A percentile compares a stretch with the other conserved stretches of the same genome.
Conservation (phyloP, 1,140 invertebrate genomes). For the Cyrtorhinus lividipennis region DNA sequence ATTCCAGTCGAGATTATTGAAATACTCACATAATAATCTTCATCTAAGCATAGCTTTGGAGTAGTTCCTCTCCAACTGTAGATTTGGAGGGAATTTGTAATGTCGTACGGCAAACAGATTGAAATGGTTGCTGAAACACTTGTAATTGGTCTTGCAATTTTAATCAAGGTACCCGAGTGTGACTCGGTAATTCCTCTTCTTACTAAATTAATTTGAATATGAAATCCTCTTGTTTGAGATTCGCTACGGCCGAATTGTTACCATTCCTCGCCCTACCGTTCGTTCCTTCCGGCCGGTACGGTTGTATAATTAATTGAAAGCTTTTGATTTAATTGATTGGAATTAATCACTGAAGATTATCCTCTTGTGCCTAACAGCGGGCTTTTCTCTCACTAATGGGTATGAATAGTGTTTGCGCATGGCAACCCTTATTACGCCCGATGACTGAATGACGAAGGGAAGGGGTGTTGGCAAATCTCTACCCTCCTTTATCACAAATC, state of each 20-base stretch:
- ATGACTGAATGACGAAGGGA: not conserved
- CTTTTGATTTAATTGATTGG: slow-evolving; percentile 14
- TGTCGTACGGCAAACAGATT: not conserved
- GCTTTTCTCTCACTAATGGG: not conserved
- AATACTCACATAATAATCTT: too few species aligned
- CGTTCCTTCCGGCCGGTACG: not conserved
- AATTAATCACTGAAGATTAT: slow-evolving; percentile 13
- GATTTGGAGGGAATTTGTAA: too few species aligned
- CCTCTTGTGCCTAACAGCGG: not conserved
- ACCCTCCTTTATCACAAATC: too few species aligned
- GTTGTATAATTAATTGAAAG: slow-evolving; percentile 7
- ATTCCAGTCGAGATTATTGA: too few species aligned
- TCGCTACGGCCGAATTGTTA: not conserved
- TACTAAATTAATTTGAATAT: slow-evolving; percentile 8
- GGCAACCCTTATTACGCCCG: not conserved
- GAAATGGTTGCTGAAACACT: not conserved
- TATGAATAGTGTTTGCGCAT: not conserved
- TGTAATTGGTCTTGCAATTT: slow-evolving; percentile 7
- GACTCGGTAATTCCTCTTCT: slow-evolving; percentile 8
- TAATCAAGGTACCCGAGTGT: slow-evolving; percentile 9
- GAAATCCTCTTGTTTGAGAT: slow-evolving; percentile 5
- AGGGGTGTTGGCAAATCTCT: too few species aligned
- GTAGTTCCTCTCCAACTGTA: too few species aligned
- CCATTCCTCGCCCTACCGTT: not conserved
- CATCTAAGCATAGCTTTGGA: too few species aligned